These are phyloP conservation scores for Cettia cetti DNA, from an alignment of 2,113 vertebrate genomes.

Conservation along the genomic window DNA sequence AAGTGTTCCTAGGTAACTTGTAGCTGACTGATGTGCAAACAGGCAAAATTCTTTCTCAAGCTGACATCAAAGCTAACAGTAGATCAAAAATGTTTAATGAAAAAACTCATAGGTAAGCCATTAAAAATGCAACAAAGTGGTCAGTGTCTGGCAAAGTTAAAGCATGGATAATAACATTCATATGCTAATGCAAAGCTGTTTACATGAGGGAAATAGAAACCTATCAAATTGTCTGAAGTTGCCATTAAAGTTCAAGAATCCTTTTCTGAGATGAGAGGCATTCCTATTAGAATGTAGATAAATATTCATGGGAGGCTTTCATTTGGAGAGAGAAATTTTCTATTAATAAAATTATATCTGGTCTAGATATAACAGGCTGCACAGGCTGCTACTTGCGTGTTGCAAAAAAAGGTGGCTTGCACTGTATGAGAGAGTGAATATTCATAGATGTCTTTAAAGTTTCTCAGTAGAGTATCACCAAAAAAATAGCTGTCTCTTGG, in stretches of 20 bases:
- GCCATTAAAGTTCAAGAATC: constrained; percentile 16
- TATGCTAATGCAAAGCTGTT: constrained; percentile 43
- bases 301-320: constrained; percentile 5
- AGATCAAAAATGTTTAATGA: constrained; percentile 44
- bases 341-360: background rate
- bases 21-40: background rate
- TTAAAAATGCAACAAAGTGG: constrained; percentile 51
- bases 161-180: constrained; percentile 13
- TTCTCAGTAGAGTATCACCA: background rate
- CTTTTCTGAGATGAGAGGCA: background rate
- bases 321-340: background rate
- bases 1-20: constrained; percentile 1
- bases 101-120: background rate
- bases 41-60: background rate
- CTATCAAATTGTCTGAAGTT: constrained; percentile 12
- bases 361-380: background rate
- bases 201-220: constrained; percentile 25
- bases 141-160: constrained; percentile 34
- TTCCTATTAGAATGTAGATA: constrained; percentile 3
- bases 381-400: background rate
- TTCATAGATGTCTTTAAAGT: background rate
- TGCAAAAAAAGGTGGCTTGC: background rate
- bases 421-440: background rate
- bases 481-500: background rate
- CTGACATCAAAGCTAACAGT: constrained; percentile 27